A percentile compares a stretch with the other conserved stretches of the same genome.
phyloP scores from a whole-genome alignment of 2,888 invertebrate genomes.

The Epistrophe grossulariae region DNA sequence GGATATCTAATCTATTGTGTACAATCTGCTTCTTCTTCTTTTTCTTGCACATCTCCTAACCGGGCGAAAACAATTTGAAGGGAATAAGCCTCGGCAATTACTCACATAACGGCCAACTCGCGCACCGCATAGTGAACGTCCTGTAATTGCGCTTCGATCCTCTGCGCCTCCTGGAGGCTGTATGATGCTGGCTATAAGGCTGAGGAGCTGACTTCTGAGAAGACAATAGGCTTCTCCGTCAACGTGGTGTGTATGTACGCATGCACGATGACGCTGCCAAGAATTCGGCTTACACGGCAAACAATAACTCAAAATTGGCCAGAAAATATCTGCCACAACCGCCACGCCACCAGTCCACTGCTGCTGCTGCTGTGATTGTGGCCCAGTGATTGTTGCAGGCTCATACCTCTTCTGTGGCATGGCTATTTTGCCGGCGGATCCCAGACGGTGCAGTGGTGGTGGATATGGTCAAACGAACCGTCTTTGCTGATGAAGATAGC shows the following conservation, averaged over 20 bases:
- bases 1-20: slow-evolving; percentile 61
- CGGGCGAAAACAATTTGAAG: slow-evolving; percentile 30
- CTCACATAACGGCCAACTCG: slow-evolving; percentile 62
- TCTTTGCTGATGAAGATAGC: slow-evolving; percentile 65
- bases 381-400: slow-evolving; percentile 44
- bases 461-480: slow-evolving; percentile 71
- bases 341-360: slow-evolving; percentile 1
- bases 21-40: not conserved
- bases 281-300: slow-evolving; percentile 66
- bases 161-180: not conserved
- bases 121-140: slow-evolving; percentile 31
- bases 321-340: slow-evolving; percentile 22
- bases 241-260: slow-evolving; percentile 17
- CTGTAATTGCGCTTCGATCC: slow-evolving; percentile 57
- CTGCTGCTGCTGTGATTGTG: slow-evolving; percentile 36
- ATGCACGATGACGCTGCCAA: slow-evolving; percentile 57
- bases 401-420: slow-evolving; percentile 27
- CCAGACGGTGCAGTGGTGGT: not conserved
- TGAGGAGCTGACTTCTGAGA: slow-evolving; percentile 61
- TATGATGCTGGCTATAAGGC: not conserved
- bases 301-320: slow-evolving; percentile 74
- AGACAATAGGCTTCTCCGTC: slow-evolving; percentile 55
- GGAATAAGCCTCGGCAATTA: slow-evolving; percentile 65
- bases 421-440: slow-evolving; percentile 48
- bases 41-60: slow-evolving; percentile 10